A percentile compares a stretch with the other conserved stretches of the same genome.
phyloP scores from a whole-genome alignment of 2,888 invertebrate genomes.

The Drosophila setosimentum region DNA sequence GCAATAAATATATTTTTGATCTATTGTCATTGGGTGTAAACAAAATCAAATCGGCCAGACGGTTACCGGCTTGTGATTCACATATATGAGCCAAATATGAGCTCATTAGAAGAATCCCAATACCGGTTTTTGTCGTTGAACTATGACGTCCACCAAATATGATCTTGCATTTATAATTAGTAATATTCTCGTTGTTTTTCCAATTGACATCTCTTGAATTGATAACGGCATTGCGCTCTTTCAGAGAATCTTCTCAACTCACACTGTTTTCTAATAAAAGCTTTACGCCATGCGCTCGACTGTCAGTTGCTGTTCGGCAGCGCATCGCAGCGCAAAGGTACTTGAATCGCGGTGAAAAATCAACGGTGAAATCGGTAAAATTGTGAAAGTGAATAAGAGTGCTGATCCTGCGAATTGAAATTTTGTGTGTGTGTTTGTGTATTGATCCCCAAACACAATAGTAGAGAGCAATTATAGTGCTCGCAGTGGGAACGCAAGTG shows the following conservation, averaged over 20 bases:
- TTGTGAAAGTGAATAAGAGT: slow-evolving; percentile 52
- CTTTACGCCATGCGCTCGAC: slow-evolving; percentile 37
- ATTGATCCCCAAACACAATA: slow-evolving; percentile 4
- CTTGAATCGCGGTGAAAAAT: slow-evolving; percentile 12
- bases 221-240: slow-evolving; percentile 30
- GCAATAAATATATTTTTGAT: slow-evolving; percentile 46
- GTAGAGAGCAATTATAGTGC: slow-evolving; percentile 22
- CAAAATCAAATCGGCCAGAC: slow-evolving; percentile 47
- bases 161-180: slow-evolving; percentile 23
- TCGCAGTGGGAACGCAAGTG: slow-evolving; percentile 29
- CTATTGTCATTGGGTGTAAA: slow-evolving; percentile 45
- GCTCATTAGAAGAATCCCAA: slow-evolving; percentile 49
- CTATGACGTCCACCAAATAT: slow-evolving; percentile 54
- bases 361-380: slow-evolving; percentile 22
- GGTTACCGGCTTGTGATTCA: slow-evolving; percentile 63
- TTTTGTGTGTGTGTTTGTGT: slow-evolving; percentile 9
- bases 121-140: slow-evolving; percentile 41
- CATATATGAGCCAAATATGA: slow-evolving; percentile 35
- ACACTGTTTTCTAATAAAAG: slow-evolving; percentile 59
- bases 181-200: slow-evolving; percentile 23
- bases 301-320: slow-evolving; percentile 68
- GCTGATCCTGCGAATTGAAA: slow-evolving; percentile 38
- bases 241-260: slow-evolving; percentile 12
- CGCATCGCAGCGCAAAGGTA: slow-evolving; percentile 62
- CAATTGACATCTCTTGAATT: slow-evolving; percentile 15